Conservation (phyloP, 2,797 vertebrate genomes). For the Diglossa cyanea region DNA sequence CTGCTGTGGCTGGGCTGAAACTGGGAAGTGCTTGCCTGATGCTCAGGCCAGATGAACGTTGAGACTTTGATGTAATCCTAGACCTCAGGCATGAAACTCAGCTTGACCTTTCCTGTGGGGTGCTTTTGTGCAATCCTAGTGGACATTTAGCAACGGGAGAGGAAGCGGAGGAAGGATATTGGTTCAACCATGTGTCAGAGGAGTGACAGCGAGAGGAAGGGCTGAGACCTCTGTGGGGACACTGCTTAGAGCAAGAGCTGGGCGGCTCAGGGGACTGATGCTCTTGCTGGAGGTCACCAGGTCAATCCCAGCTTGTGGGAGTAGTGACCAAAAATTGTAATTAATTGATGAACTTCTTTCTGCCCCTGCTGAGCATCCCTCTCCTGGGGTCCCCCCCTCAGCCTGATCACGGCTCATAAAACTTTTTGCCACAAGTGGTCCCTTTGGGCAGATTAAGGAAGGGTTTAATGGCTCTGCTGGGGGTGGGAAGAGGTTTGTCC, state of each 20-base stretch:
- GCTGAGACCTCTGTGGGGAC: slow-evolving; percentile 17
- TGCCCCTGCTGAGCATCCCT: background rate
- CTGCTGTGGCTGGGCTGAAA: slow-evolving; percentile 46
- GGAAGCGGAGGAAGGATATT: slow-evolving; percentile 76
- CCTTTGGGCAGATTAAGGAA: background rate
- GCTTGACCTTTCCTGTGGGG: slow-evolving; percentile 77
- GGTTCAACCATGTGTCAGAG: slow-evolving; percentile 64
- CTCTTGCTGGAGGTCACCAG: background rate
- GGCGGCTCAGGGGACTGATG: background rate
- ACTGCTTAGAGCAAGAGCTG: slow-evolving; percentile 34
- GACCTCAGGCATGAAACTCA: slow-evolving; percentile 77
- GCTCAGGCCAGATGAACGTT: slow-evolving; percentile 73
- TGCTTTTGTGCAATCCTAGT: slow-evolving; percentile 73
- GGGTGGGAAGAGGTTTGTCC: background rate
- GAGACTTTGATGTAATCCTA: slow-evolving; percentile 77
- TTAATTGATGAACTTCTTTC: background rate
- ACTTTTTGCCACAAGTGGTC: background rate
- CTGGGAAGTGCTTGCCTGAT: slow-evolving; percentile 66
- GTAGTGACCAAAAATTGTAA: background rate
- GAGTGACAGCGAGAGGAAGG: slow-evolving; percentile 61
- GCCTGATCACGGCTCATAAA: background rate
- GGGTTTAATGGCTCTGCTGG: background rate
- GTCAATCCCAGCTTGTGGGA: slow-evolving; percentile 21
- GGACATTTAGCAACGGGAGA: slow-evolving; percentile 75
- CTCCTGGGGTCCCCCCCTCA: background rate